Evolutionary conservation across 2,888 invertebrate species (phyloP).

Genomic region (Drosophila nigricruria): DNA sequence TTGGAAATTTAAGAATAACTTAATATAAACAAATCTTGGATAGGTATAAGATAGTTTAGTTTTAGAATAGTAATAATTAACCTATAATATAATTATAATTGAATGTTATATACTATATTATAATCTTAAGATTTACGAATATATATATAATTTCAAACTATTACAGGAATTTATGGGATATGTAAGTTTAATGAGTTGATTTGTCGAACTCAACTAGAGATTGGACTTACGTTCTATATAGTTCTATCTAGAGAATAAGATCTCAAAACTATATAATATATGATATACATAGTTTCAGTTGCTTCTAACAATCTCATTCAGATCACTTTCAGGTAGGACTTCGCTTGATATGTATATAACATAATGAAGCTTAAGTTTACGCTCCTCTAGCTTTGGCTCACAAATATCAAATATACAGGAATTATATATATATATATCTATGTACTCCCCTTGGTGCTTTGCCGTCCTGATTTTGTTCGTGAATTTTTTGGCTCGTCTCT

Average conservation of each 20-base stretch:
- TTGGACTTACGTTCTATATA: neutral
- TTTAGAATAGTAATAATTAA: neutral
- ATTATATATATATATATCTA: neutral
- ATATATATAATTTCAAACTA: neutral
- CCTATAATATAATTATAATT: neutral
- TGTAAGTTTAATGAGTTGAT: neutral
- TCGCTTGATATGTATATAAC: neutral
- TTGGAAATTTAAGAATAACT: neutral
- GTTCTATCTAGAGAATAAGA: too few relatives aligned
- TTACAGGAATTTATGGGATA: neutral
- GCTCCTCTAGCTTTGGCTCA: neutral
- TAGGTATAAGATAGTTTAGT: neutral
- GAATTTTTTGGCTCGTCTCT: slow-evolving; percentile 36
- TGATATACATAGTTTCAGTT: too few relatives aligned
- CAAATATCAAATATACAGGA: neutral
- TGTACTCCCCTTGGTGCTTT: neutral
- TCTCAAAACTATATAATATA: too few relatives aligned
- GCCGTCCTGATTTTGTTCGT: slow-evolving; percentile 13
- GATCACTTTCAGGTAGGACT: neutral
- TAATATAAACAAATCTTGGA: neutral
- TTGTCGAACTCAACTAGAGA: neutral
- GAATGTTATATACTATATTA: too few relatives aligned
- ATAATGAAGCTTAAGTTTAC: slow-evolving; percentile 2
- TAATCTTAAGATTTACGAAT: neutral
- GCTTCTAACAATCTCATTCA: too few relatives aligned